These are phyloP conservation scores for Dendropsophus ebraccatus DNA, from an alignment of 2,113 vertebrate genomes.

Conservation along the genomic window DNA sequence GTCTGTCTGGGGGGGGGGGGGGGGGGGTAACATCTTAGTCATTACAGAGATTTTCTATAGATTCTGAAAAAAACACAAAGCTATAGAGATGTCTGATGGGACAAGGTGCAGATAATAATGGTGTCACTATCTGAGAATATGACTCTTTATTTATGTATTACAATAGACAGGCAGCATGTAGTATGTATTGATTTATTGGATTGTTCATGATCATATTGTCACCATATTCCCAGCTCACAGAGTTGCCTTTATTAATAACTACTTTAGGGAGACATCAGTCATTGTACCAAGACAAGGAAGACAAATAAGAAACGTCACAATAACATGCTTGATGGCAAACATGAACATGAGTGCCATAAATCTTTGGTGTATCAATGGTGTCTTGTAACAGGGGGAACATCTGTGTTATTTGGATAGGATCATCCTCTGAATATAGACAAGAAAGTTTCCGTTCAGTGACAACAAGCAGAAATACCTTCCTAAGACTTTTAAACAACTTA, in stretches of 20 bases:
- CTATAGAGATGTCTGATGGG: neutral
- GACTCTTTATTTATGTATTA: neutral
- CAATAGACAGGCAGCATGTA: neutral
- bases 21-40: neutral
- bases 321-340: neutral
- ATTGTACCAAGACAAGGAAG: neutral
- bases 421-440: no score
- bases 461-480: no score
- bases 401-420: no score
- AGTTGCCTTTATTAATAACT: neutral
- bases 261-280: neutral
- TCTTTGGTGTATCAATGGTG: neutral
- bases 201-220: neutral
- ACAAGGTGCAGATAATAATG: neutral
- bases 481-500: no score
- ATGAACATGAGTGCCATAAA: neutral
- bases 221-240: neutral
- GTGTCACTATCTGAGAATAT: neutral
- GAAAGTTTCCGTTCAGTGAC: no score
- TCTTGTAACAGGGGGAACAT: neutral
- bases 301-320: neutral
- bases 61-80: neutral
- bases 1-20: no score
- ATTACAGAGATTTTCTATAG: neutral
- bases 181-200: neutral